Conservation (phyloP, 2,888 invertebrate genomes). For the Mantis religiosa region DNA sequence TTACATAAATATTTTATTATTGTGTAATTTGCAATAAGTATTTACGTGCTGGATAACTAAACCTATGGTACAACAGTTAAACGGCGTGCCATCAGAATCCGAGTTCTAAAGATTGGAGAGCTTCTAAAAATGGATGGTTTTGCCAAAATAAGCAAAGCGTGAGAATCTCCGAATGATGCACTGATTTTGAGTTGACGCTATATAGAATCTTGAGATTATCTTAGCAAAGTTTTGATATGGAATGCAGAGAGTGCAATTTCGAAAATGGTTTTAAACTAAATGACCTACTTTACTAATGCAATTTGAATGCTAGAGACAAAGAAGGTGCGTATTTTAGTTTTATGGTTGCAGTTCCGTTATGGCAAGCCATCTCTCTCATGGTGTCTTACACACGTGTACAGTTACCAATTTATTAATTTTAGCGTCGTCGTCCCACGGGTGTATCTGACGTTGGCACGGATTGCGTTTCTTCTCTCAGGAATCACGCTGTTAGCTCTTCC, state of each 20-base stretch:
- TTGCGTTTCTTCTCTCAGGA: not conserved
- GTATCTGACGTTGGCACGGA: not conserved
- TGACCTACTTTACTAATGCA: not conserved
- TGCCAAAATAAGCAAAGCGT: too few relatives aligned
- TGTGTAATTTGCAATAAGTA: too few relatives aligned
- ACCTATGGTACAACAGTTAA: too few relatives aligned
- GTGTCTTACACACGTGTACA: not conserved
- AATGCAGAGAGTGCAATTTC: not conserved
- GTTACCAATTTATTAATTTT: constrained; percentile 1
- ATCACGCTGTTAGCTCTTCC: constrained; percentile 3
- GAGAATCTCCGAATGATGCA: too few relatives aligned
- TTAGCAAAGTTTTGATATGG: too few relatives aligned
- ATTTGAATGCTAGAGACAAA: not conserved
- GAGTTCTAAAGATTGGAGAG: too few relatives aligned
- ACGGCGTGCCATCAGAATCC: too few relatives aligned
- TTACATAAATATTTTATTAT: too few relatives aligned
- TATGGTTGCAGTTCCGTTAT: not conserved
- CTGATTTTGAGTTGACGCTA: too few relatives aligned
- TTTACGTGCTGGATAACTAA: too few relatives aligned
- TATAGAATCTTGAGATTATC: too few relatives aligned
- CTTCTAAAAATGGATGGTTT: too few relatives aligned
- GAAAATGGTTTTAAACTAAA: not conserved
- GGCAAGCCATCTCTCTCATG: not conserved
- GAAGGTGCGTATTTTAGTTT: not conserved
- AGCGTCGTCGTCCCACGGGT: not conserved